phyloP scores from a whole-genome alignment of 2,113 vertebrate species.

The Corythornis cristatus region DNA sequence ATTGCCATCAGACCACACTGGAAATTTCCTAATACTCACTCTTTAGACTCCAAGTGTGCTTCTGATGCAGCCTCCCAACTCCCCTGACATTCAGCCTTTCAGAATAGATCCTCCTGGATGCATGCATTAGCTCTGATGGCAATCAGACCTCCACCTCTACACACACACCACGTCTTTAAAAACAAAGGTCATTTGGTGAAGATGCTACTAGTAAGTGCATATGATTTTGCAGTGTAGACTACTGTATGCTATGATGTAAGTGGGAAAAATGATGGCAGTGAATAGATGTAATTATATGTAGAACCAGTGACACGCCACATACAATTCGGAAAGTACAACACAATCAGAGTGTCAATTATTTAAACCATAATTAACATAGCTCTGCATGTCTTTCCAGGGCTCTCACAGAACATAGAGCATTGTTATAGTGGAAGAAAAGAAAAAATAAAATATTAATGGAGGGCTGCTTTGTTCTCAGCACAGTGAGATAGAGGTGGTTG shows the following conservation, averaged over 20 bases:
- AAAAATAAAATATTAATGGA: slow-evolving; percentile 95
- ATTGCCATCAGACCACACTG: slow-evolving; percentile 15
- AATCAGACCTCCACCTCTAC: not conserved
- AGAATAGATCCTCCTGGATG: slow-evolving; percentile 51
- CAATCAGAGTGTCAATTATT: slow-evolving; percentile 83
- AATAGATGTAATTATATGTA: slow-evolving; percentile 70
- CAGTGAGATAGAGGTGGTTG: slow-evolving; percentile 82
- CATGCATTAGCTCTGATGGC: slow-evolving; percentile 18
- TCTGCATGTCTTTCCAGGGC: slow-evolving; percentile 83
- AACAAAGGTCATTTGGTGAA: slow-evolving; percentile 55
- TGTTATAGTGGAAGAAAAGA: slow-evolving; percentile 93
- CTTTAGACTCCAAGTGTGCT: not conserved
- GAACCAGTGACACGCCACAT: slow-evolving; percentile 54
- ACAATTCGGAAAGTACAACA: slow-evolving; percentile 71
- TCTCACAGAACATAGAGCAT: slow-evolving; percentile 81
- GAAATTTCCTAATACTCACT: slow-evolving; percentile 35
- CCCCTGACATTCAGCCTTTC: slow-evolving; percentile 30
- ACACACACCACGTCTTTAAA: not conserved
- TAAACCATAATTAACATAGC: slow-evolving; percentile 86
- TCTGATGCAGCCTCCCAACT: slow-evolving; percentile 31
- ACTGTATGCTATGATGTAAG: slow-evolving; percentile 37
- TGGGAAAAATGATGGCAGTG: slow-evolving; percentile 53
- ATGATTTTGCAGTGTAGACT: not conserved
- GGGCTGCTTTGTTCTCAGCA: slow-evolving; percentile 90
- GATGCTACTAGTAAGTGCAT: slow-evolving; percentile 1